Conservation (phyloP, 2,888 invertebrate genomes). For the Corbicula japonica region DNA sequence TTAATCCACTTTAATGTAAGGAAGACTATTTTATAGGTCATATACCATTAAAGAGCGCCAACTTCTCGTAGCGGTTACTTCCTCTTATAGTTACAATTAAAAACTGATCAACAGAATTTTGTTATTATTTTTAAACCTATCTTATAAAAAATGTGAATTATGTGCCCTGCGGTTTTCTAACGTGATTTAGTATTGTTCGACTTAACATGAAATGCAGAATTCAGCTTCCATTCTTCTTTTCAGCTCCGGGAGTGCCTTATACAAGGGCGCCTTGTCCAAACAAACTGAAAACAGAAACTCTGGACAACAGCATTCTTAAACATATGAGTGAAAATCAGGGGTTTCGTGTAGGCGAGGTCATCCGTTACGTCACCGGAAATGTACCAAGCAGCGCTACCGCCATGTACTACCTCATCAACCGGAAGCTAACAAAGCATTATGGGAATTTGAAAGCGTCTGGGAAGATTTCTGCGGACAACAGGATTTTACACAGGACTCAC, state of each 20-base stretch:
- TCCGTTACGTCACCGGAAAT: constrained; percentile 82
- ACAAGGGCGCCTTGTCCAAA: constrained; percentile 81
- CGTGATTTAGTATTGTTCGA: too few species aligned
- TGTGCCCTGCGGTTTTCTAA: too few species aligned
- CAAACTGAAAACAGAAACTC: constrained; percentile 77
- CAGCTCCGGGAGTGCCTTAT: constrained; percentile 76
- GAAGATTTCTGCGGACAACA: constrained; percentile 50
- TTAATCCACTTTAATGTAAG: too few species aligned
- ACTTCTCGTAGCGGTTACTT: too few species aligned
- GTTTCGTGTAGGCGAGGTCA: constrained; percentile 81
- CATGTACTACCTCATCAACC: constrained; percentile 81
- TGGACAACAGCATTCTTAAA: constrained; percentile 80
- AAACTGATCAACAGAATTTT: too few species aligned
- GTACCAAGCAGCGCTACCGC: constrained; percentile 82
- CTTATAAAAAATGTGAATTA: too few species aligned
- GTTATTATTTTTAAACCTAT: too few species aligned
- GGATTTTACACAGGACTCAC: constrained; percentile 36
- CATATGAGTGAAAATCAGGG: constrained; percentile 83
- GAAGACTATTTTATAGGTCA: too few species aligned
- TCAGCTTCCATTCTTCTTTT: too few species aligned
- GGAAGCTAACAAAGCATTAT: constrained; percentile 67
- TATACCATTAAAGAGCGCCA: too few species aligned
- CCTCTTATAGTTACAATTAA: too few species aligned
- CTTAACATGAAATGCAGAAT: too few species aligned
- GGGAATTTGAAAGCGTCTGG: constrained; percentile 49